Evolutionary conservation across 2,888 invertebrate genomes (phyloP).

Genomic region (Adelognathus sp.): DNA sequence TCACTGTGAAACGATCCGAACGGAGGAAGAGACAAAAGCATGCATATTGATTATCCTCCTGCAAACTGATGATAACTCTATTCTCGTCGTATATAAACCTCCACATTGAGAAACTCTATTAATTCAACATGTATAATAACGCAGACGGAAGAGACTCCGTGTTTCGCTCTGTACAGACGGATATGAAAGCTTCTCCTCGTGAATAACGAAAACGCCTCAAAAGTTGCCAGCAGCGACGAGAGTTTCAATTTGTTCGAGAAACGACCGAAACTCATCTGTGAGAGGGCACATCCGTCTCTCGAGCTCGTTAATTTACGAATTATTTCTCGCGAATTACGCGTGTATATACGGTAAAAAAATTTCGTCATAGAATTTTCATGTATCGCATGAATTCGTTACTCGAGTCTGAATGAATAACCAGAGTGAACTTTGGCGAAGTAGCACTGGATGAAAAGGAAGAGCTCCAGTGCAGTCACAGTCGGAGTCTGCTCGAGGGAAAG

Average conservation of each 20-base stretch:
- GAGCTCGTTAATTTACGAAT: background rate
- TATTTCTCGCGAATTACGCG: background rate
- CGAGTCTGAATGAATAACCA: background rate
- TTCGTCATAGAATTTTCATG: background rate
- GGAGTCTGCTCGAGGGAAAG: background rate
- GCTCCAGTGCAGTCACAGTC: background rate
- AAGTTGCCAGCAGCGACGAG: background rate
- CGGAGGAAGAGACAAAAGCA: background rate
- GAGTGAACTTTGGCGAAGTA: background rate
- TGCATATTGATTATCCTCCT: background rate
- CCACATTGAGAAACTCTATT: background rate
- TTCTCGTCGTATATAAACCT: background rate
- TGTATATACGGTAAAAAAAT: background rate
- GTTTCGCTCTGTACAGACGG: background rate
- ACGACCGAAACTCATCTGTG: background rate
- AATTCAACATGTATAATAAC: conserved; percentile 26
- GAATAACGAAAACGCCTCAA: conserved; percentile 25
- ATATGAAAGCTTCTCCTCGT: background rate
- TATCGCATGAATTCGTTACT: background rate
- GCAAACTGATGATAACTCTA: background rate
- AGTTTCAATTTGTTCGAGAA: background rate
- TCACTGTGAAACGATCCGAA: background rate
- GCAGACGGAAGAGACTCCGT: background rate
- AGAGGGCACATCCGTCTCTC: background rate
- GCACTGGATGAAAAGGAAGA: background rate